Conservation (phyloP, 2,888 invertebrate genomes). For the Pristionchus arcanus region DNA sequence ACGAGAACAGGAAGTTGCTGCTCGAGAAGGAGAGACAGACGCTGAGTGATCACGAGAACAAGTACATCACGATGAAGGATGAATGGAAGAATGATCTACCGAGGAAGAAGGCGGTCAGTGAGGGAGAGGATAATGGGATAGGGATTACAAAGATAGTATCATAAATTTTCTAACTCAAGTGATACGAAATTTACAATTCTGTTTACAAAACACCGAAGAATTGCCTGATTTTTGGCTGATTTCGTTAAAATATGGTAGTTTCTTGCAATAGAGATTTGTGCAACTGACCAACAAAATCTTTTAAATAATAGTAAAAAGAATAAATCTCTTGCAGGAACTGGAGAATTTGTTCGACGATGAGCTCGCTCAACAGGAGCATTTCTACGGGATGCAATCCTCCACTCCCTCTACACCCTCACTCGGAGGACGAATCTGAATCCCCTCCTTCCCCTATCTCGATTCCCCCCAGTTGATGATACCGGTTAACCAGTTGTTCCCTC, state of each 20-base stretch:
- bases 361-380: slow-evolving; percentile 72
- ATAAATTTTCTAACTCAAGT: too few relatives aligned
- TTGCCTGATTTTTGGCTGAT: too few relatives aligned
- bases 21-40: slow-evolving; percentile 75
- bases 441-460: neutral
- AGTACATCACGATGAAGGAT: slow-evolving; percentile 73
- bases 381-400: slow-evolving; percentile 67
- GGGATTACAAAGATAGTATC: neutral
- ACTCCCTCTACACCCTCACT: slow-evolving; percentile 54
- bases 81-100: slow-evolving; percentile 73
- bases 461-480: slow-evolving; percentile 29
- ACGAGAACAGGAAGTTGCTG: slow-evolving; percentile 75
- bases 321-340: slow-evolving; percentile 68
- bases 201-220: too few relatives aligned
- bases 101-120: slow-evolving; percentile 72
- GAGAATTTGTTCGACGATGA: slow-evolving; percentile 75
- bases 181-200: too few relatives aligned
- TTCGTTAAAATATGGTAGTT: too few relatives aligned
- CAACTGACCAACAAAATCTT: too few relatives aligned
- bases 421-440: neutral
- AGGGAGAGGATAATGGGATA: neutral
- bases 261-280: too few relatives aligned
- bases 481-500: neutral
- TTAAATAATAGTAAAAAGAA: too few relatives aligned
- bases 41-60: slow-evolving; percentile 74